phyloP scores from a whole-genome alignment of 2,797 vertebrate genomes.

The Columba guinea region DNA sequence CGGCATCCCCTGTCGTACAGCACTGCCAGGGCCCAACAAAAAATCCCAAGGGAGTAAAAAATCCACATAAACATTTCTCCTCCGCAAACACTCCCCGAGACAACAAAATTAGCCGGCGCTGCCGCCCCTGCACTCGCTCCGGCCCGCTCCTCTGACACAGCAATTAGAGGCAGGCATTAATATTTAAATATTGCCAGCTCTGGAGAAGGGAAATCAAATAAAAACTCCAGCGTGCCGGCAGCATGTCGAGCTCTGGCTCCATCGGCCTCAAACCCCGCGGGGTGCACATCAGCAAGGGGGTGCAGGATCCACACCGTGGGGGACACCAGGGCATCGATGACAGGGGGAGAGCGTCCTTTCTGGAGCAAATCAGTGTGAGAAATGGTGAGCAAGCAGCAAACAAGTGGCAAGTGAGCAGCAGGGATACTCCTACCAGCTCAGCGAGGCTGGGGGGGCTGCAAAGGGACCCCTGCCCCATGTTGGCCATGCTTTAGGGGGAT shows the following conservation, averaged over 20 bases:
- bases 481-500: not conserved
- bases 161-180: slow-evolving; percentile 58
- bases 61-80: slow-evolving; percentile 22
- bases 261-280: not conserved
- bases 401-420: too few species aligned
- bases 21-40: not conserved
- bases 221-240: not conserved
- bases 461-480: not conserved
- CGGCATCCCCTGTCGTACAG: accelerated
- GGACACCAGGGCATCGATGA: accelerated
- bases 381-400: too few species aligned
- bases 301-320: accelerated
- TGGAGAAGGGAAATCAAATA: slow-evolving; percentile 45
- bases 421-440: not conserved
- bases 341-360: not conserved
- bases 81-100: slow-evolving; percentile 8
- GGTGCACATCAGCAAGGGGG: not conserved
- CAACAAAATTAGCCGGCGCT: not conserved
- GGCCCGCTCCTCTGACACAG: slow-evolving; percentile 30
- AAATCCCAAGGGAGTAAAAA: not conserved
- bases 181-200: slow-evolving; percentile 48
- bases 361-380: not conserved
- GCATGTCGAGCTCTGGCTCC: not conserved
- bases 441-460: not conserved
- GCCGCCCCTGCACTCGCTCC: not conserved